A percentile compares a stretch with the other conserved stretches of the same genome.
Conservation (phyloP, 2,797 vertebrate species). For the Amazonetta brasiliensis region DNA sequence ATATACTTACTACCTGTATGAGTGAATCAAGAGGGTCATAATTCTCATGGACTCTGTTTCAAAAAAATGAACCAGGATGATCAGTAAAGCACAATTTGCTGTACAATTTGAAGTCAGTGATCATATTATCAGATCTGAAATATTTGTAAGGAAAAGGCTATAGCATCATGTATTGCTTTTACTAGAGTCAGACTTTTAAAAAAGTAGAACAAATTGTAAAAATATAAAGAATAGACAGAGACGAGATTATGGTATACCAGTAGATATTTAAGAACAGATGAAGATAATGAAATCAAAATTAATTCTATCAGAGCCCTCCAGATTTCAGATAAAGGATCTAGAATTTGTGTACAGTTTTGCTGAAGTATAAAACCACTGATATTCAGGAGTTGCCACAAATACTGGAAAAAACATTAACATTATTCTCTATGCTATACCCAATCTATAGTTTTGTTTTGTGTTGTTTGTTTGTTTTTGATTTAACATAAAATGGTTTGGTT, state of each 20-base stretch:
- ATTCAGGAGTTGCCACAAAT: slow-evolving; percentile 2
- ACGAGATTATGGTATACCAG: background rate
- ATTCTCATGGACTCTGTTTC: background rate
- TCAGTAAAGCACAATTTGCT: slow-evolving; percentile 41
- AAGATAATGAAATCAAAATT: slow-evolving; percentile 56
- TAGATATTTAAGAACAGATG: slow-evolving; percentile 52
- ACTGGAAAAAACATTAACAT: background rate
- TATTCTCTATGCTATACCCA: background rate
- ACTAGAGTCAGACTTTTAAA: background rate
- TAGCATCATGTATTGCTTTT: background rate
- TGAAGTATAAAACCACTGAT: slow-evolving; percentile 44
- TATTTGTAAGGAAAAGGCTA: slow-evolving; percentile 19
- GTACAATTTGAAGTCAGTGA: slow-evolving; percentile 20
- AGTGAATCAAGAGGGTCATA: background rate
- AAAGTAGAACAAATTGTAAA: background rate
- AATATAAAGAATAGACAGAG: slow-evolving; percentile 21
- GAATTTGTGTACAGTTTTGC: background rate
- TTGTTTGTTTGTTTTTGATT: background rate
- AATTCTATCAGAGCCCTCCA: slow-evolving; percentile 35
- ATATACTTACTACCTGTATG: background rate
- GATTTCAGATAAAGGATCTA: slow-evolving; percentile 37
- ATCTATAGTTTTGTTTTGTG: background rate
- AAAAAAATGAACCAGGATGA: background rate
- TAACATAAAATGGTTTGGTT: slow-evolving; percentile 15
- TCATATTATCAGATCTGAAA: slow-evolving; percentile 23